Conservation (phyloP, 2,797 vertebrate species). For the Leucoraja ocellata region DNA sequence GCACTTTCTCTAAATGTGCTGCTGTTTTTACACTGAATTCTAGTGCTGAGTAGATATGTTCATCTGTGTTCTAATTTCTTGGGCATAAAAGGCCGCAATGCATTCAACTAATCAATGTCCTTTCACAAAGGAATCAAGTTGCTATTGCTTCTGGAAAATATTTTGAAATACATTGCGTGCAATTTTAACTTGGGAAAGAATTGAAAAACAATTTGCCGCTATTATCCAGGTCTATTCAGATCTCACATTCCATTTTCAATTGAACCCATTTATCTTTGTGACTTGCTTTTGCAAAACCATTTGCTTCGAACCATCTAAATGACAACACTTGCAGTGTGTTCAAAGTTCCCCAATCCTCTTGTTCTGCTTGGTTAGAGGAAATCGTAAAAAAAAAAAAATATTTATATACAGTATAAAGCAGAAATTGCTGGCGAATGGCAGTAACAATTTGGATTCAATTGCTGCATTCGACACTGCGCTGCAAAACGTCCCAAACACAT, state of each 20-base stretch:
- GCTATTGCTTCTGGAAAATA: background rate
- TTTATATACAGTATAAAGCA: too few species aligned
- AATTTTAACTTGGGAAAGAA: background rate
- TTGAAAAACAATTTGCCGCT: constrained; percentile 20
- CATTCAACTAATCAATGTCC: background rate
- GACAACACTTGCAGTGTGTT: background rate
- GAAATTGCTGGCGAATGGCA: too few species aligned
- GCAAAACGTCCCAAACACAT: too few species aligned
- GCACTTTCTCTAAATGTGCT: background rate
- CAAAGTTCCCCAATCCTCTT: background rate
- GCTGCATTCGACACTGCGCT: too few species aligned
- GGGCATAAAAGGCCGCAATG: background rate
- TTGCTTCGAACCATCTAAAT: background rate
- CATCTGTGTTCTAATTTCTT: background rate
- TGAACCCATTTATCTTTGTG: background rate
- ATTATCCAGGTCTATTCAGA: background rate
- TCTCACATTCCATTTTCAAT: constrained; percentile 14
- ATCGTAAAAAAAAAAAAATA: too few species aligned
- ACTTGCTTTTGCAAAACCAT: background rate
- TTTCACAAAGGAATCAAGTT: background rate
- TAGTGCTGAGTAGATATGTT: background rate
- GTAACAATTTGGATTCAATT: too few species aligned
- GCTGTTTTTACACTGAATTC: background rate
- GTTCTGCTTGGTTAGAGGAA: too few species aligned
- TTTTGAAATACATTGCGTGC: background rate